Percentiles rank a stretch among this genome's conserved stretches.
phyloP scores from a whole-genome alignment of 2,888 invertebrate genomes.

The Polia nebulosa region DNA sequence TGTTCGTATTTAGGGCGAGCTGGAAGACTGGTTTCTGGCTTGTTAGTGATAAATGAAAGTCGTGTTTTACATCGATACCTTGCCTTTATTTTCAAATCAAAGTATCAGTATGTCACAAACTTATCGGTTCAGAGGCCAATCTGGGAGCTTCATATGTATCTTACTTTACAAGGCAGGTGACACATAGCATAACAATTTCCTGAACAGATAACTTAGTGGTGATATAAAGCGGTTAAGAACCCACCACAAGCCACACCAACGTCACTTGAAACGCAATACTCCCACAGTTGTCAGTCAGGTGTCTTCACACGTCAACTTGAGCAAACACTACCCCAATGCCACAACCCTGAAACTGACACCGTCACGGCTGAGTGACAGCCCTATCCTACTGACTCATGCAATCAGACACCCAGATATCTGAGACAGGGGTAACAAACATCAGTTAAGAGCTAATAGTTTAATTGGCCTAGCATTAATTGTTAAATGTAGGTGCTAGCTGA shows the following conservation, averaged over 20 bases:
- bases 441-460: conserved; percentile 70
- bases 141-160: background rate
- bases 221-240: background rate
- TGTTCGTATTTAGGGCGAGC: conserved; percentile 25
- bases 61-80: conserved; percentile 16
- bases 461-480: conserved; percentile 72
- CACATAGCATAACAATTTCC: background rate
- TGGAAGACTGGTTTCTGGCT: conserved; percentile 13
- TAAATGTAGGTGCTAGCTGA: conserved; percentile 59
- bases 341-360: conserved; percentile 47
- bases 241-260: background rate
- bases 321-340: conserved; percentile 26
- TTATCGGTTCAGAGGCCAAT: background rate
- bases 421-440: conserved; percentile 43
- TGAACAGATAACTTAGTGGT: background rate
- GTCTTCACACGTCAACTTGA: conserved; percentile 9
- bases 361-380: conserved; percentile 40
- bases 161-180: conserved; percentile 1
- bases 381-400: conserved; percentile 41
- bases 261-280: conserved; percentile 20
- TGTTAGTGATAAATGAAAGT: conserved; percentile 12
- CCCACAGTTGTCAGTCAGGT: conserved; percentile 18
- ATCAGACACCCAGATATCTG: conserved; percentile 46
- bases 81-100: conserved; percentile 6
- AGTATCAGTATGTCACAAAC: background rate